Evolutionary conservation across 2,797 vertebrate species (phyloP).

Genomic region (Phataginus tricuspis): DNA sequence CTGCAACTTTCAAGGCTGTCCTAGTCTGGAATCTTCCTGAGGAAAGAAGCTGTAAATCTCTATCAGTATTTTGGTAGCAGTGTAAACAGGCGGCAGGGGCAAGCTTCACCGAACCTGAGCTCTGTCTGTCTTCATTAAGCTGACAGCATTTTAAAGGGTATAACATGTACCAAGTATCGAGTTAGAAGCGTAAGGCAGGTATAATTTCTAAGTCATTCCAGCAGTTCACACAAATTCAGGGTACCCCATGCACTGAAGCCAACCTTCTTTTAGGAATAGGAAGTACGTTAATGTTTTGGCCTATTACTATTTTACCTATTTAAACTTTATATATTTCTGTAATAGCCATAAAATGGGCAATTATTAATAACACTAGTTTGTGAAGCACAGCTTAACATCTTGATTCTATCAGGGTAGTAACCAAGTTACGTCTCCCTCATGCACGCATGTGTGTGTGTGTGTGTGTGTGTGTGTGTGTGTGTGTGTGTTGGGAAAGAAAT

Average conservation of each 20-base stretch:
- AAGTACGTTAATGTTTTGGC: not conserved
- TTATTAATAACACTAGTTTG: not conserved
- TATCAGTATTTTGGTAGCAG: not conserved
- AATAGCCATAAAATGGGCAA: slow-evolving; percentile 13
- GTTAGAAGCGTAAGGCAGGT: not conserved
- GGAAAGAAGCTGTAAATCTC: not conserved
- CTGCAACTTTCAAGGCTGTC: not conserved
- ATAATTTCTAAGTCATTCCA: not conserved
- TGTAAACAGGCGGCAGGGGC: not conserved
- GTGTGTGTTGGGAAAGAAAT: not conserved
- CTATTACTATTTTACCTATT: slow-evolving; percentile 37
- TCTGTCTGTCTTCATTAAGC: slow-evolving; percentile 24
- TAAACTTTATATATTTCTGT: not conserved
- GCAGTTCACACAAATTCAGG: not conserved
- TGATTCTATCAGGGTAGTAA: slow-evolving; percentile 37
- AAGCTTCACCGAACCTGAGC: not conserved
- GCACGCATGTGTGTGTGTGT: not conserved
- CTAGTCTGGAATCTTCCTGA: not conserved
- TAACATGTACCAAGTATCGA: not conserved
- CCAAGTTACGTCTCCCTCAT: not conserved
- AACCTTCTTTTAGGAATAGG: slow-evolving; percentile 9
- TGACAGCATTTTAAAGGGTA: not conserved
- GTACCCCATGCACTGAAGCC: not conserved
- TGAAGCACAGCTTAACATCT: slow-evolving; percentile 28
- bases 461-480: not conserved